These are phyloP conservation scores for Malaclemys terrapin DNA, from an alignment of 2,113 vertebrate species.

Conservation along the genomic window DNA sequence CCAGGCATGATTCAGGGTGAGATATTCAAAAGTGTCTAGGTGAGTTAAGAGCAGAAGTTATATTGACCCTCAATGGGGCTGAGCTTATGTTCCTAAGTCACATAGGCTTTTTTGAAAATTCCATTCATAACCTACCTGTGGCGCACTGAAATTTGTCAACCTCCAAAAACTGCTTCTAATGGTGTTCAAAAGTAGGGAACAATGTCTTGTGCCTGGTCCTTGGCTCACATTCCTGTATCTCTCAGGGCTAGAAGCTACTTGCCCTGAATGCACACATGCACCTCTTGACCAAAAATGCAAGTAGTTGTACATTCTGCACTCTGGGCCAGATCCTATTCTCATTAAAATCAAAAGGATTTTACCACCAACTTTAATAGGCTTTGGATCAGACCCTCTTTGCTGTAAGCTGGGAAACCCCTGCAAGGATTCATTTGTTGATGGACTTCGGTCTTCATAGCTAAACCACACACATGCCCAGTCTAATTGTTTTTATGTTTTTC, in stretches of 20 bases:
- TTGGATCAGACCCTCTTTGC: not conserved
- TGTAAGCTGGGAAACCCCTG: not conserved
- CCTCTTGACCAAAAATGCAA: accelerated
- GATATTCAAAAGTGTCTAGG: not conserved
- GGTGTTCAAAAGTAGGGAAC: not conserved
- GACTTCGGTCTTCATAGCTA: not conserved
- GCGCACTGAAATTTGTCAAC: not conserved
- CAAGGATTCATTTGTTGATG: not conserved
- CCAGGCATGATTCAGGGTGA: not conserved
- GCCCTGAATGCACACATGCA: not conserved
- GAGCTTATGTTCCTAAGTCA: not conserved
- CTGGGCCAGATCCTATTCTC: not conserved
- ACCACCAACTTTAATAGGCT: not conserved
- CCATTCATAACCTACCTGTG: not conserved
- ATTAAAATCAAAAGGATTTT: not conserved
- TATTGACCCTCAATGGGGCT: not conserved
- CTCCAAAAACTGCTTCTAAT: not conserved
- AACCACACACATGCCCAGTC: not conserved
- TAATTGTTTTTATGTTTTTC: not conserved
- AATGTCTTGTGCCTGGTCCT: not conserved
- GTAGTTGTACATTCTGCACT: not conserved
- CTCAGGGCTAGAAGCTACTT: not conserved
- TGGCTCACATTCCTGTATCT: not conserved
- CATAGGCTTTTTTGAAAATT: not conserved
- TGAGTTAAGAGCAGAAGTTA: not conserved